Base-by-base conservation (phyloP, 1,140 invertebrate species). In the Cyclina sinensis region DNA sequence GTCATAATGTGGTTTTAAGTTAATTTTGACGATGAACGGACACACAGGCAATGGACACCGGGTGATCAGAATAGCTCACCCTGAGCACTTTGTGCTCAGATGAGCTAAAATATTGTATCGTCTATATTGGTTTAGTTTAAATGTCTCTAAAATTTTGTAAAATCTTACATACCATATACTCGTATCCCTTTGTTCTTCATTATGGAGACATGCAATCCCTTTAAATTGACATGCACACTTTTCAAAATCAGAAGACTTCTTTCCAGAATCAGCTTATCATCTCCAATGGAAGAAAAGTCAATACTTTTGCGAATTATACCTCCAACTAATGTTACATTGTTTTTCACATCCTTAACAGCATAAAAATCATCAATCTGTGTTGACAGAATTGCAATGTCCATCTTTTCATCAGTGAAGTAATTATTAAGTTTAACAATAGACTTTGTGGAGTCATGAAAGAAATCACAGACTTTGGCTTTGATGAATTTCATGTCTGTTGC, bases 381-480 rank as follows among this genome's bases (percentile, higher is more conserved):
- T 9, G 76, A 7, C 7, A 24, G 35, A 79, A 7, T 35, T 16
- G 24, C 21, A 9, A 12, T 79, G 21, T 48, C 51, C 12, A 57
- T 11, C 11, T 7, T 1, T 51, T 16, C 12, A 32, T n/a, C 32
- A 11, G 46, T 4, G 46, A 51, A 79, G 32, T 57, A 30, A 4
- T 2, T 21, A n/a, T 9, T 79, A 27, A 79, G 4, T 37, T 27
- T 27, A 30, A 32, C 51, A 27, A 79, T n/a, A 27, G 76, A 21
- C n/a, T 48, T 79, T 5, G 4, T n/a, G 16, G 76, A 79, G 30
- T 79, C 48, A 5, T 30, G n/a, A 21, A 79, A 79, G 30, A 79
- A 79, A 32, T 79, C 76, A 43, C 76, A 79, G 0, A 79, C 24
- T 57, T 79, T 79, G 0, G 76, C 27, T 57, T 79, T 79, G 16